Conservation (phyloP, 2,113 vertebrate genomes). For the Melanotaenia duboulayi region DNA sequence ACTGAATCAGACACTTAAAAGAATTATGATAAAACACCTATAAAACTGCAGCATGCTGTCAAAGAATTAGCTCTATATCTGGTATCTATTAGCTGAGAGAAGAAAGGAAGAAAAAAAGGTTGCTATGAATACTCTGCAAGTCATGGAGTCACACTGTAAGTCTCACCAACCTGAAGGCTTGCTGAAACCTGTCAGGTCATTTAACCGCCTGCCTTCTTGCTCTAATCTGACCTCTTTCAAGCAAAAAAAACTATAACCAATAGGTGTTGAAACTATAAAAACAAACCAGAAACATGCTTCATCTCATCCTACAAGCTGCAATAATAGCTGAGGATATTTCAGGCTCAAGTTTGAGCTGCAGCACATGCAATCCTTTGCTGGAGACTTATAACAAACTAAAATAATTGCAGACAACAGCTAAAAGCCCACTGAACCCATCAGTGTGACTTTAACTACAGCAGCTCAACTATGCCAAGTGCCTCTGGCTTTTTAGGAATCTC, state of each 20-base stretch:
- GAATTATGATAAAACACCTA: too few species aligned
- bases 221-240: background rate
- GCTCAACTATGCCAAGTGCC: constrained; percentile 39
- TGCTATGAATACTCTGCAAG: background rate
- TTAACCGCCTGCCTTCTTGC: background rate
- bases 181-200: background rate
- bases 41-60: background rate
- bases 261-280: background rate
- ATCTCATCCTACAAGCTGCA: background rate
- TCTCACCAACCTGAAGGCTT: background rate
- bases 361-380: background rate
- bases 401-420: constrained; percentile 34
- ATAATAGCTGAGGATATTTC: background rate
- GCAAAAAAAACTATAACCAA: background rate
- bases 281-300: background rate
- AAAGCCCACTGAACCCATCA: constrained; percentile 21
- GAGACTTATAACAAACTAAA: constrained; percentile 43
- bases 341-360: constrained; percentile 21
- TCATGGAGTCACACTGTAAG: background rate
- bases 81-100: background rate
- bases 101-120: background rate
- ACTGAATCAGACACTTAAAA: background rate
- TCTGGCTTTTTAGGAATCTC: constrained; percentile 62
- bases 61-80: background rate
- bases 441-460: constrained; percentile 9